A percentile compares a stretch with the other conserved stretches of the same genome.
Conservation (phyloP, 2,888 invertebrate genomes). For the Uropetala carovei region DNA sequence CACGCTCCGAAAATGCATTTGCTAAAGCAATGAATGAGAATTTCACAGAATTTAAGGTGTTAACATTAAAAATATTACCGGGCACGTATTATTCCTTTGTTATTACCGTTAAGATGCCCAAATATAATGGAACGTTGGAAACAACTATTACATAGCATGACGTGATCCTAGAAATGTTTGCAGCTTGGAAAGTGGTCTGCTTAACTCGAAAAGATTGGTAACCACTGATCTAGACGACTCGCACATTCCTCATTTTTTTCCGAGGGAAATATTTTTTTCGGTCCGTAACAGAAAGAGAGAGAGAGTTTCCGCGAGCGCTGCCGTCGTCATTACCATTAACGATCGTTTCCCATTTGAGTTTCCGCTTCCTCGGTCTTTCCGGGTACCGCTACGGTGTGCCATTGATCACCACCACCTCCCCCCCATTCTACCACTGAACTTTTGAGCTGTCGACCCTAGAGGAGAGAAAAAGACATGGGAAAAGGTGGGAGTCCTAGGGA, state of each 20-base stretch:
- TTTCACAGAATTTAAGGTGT: no score
- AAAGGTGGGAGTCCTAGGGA: not conserved
- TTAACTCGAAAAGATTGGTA: no score
- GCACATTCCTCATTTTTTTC: not conserved
- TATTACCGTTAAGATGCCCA: no score
- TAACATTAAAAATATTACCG: no score
- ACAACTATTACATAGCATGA: no score
- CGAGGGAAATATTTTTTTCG: not conserved
- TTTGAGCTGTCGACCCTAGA: not conserved
- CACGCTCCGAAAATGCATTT: no score
- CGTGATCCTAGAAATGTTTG: no score
- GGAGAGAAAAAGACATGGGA: not conserved
- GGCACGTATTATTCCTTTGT: no score
- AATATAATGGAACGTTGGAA: no score
- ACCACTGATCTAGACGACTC: not conserved
- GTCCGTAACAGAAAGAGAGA: not conserved
- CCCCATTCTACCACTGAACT: conserved; percentile 10
- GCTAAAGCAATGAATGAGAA: no score
- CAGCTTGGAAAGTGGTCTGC: no score
- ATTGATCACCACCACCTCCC: conserved; percentile 45
- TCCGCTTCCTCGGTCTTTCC: conserved; percentile 43
- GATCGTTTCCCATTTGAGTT: conserved; percentile 30
- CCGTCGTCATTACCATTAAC: conserved; percentile 33
- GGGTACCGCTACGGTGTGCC: not conserved
- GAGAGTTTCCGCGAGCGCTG: not conserved